Percentiles rank a stretch among this genome's conserved stretches.
phyloP scores from a whole-genome alignment of 1,140 invertebrate species.

The Littorina saxatilis region DNA sequence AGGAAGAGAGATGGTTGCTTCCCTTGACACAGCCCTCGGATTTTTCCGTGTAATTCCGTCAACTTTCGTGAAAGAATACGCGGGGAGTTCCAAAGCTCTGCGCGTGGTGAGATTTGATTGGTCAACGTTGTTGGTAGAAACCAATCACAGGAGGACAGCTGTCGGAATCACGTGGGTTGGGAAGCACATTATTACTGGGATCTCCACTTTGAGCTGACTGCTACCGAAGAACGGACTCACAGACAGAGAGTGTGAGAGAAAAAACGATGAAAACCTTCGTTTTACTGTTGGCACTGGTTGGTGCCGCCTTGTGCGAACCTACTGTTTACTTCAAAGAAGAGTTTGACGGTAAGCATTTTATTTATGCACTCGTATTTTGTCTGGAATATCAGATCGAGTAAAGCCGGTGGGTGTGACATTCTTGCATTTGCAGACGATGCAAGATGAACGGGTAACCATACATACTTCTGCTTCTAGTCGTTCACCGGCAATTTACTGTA shows the following conservation, averaged over 20 bases:
- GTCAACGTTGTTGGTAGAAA: constrained; percentile 45
- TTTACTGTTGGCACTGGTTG: constrained; percentile 57
- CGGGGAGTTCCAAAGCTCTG: constrained; percentile 53
- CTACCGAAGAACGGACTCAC: constrained; percentile 21
- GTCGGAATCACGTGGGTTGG: constrained; percentile 67
- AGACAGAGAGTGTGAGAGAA: not conserved
- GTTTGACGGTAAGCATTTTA: constrained; percentile 65
- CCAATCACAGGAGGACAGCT: constrained; percentile 72
- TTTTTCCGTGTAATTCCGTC: constrained; percentile 18
- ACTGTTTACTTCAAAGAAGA: constrained; percentile 69
- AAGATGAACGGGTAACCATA: no score
- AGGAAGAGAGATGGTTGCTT: constrained; percentile 11
- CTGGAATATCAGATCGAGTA: not conserved
- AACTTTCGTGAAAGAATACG: constrained; percentile 32
- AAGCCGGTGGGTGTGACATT: not conserved
- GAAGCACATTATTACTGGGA: constrained; percentile 52
- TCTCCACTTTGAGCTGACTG: constrained; percentile 31
- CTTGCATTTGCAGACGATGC: no score
- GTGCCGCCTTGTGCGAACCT: constrained; percentile 60
- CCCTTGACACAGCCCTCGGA: not conserved
- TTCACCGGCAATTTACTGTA: no score
- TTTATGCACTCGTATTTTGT: constrained; percentile 31
- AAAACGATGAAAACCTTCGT: constrained; percentile 54
- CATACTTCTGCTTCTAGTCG: no score
- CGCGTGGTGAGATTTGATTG: constrained; percentile 73